These are phyloP conservation scores for Chaetodon auriga DNA, from an alignment of 2,113 vertebrate species.

Conservation along the genomic window DNA sequence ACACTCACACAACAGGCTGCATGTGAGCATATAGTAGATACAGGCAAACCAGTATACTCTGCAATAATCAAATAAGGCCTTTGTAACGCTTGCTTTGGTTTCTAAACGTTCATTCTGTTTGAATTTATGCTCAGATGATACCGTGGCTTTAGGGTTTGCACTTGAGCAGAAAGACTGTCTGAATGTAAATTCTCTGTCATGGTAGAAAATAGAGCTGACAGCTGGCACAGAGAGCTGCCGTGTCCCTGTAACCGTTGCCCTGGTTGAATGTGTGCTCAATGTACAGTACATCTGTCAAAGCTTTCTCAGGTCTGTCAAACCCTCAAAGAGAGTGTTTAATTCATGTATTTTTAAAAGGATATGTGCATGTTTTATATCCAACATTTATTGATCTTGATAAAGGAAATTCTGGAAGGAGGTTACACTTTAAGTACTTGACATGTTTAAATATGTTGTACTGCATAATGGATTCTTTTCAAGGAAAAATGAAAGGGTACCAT, in stretches of 20 bases:
- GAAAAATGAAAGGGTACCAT: not conserved
- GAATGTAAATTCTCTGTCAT: slow-evolving; percentile 53
- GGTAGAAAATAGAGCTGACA: slow-evolving; percentile 46
- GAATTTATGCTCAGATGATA: not conserved
- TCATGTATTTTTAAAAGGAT: not conserved
- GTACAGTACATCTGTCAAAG: slow-evolving; percentile 19
- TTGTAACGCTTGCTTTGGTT: slow-evolving; percentile 15
- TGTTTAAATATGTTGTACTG: not conserved
- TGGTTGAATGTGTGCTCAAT: slow-evolving; percentile 7
- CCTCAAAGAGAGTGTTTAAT: not conserved
- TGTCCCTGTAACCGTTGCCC: slow-evolving; percentile 15
- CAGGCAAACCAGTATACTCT: not conserved
- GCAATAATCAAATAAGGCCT: not conserved
- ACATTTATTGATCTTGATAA: not conserved
- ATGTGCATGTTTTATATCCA: not conserved
- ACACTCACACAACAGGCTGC: not conserved
- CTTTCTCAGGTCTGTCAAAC: slow-evolving; percentile 25
- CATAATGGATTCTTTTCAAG: not conserved
- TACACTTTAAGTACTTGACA: not conserved
- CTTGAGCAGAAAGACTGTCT: slow-evolving; percentile 31
- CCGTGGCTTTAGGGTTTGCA: not conserved
- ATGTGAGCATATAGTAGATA: not conserved
- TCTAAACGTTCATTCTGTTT: slow-evolving; percentile 16
- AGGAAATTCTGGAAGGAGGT: not conserved
- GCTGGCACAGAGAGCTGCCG: slow-evolving; percentile 6